Evolutionary conservation across 2,797 vertebrate genomes (phyloP), one percentile per base, ranked within the genome.

Genomic region (Anas flavirostris): DNA sequence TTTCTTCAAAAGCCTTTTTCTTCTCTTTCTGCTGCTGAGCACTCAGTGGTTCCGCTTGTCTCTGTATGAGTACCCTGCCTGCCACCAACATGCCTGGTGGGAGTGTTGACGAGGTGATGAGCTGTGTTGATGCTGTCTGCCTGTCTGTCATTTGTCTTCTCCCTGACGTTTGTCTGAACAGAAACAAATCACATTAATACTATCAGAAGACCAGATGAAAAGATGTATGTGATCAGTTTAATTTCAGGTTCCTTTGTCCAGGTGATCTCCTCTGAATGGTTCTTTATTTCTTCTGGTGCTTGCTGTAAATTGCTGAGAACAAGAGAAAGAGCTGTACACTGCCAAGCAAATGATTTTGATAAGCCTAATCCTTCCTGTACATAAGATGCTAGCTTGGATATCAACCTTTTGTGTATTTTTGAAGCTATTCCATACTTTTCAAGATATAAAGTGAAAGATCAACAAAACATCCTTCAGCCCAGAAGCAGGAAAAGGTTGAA

Each of bases 341-440:
- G 62, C 62, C 64, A 75, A 64, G 58, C 62, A 88, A 69, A 53
- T 33, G 21, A 25, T 91, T 91, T 89, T 86, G 82, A 52, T 86
- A 72, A 95, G 44, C 58, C 76, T 88, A 75, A 93, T 96, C 86
- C 66, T 75, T 90, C 31, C 37, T 75, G 17, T 82, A 66, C 69
- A 33, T 93, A 82, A 91, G 67, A 28, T 76, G 43, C 33, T 84
- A 75, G 16, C 33, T 74, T 82, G 66, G 33, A 8, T 75, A 43
- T 72, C 21, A 19, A 12, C 68, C 16, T 55, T 69, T 79, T 55
- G 58, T 0, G 0, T 82, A 46, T 56, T 78, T 72, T 59, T 70
- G 76, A 62, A 69, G 39, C 58, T 33, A 2, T 76, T 66, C 48
- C 3, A 1, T 64, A 10, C 28, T 25, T 70, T 55, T 56, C 37